phyloP scores from a whole-genome alignment of 2,797 vertebrate species.

The Rhodeus uyekii region DNA sequence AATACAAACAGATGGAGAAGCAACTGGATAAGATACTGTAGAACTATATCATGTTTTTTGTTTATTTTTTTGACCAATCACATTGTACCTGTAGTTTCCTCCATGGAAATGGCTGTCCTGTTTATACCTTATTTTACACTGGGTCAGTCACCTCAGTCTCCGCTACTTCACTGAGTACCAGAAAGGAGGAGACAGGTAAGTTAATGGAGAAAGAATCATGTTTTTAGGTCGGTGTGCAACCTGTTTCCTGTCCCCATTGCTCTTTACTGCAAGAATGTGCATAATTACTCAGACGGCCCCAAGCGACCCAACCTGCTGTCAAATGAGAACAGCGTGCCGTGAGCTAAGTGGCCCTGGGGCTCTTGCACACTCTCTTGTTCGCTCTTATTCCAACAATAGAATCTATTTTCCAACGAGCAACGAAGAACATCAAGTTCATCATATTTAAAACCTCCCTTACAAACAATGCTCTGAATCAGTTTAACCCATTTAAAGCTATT shows the following conservation, averaged over 20 bases:
- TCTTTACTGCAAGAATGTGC: slow-evolving; percentile 38
- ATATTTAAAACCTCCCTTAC: slow-evolving; percentile 65
- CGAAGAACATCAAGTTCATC: slow-evolving; percentile 64
- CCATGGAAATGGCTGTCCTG: background rate
- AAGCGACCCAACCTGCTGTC: slow-evolving; percentile 59
- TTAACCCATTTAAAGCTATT: slow-evolving; percentile 60
- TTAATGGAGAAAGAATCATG: slow-evolving; percentile 8
- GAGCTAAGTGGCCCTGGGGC: slow-evolving; percentile 55
- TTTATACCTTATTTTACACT: too few species aligned
- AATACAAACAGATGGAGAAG: background rate
- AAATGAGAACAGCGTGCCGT: slow-evolving; percentile 56
- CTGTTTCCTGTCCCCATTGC: slow-evolving; percentile 22
- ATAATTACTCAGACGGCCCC: slow-evolving; percentile 55
- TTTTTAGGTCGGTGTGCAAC: slow-evolving; percentile 39
- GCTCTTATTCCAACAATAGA: slow-evolving; percentile 66
- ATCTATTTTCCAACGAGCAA: slow-evolving; percentile 59
- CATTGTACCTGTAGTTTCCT: background rate
- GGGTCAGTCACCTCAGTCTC: background rate
- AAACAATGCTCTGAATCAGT: slow-evolving; percentile 60
- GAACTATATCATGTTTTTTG: background rate
- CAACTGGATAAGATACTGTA: background rate
- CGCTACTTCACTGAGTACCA: background rate
- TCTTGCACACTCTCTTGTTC: slow-evolving; percentile 30
- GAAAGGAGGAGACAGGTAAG: background rate
- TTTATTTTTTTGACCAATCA: background rate